Conservation (phyloP, 92 coral and sea anemone species). For the Siderastrea radians region DNA sequence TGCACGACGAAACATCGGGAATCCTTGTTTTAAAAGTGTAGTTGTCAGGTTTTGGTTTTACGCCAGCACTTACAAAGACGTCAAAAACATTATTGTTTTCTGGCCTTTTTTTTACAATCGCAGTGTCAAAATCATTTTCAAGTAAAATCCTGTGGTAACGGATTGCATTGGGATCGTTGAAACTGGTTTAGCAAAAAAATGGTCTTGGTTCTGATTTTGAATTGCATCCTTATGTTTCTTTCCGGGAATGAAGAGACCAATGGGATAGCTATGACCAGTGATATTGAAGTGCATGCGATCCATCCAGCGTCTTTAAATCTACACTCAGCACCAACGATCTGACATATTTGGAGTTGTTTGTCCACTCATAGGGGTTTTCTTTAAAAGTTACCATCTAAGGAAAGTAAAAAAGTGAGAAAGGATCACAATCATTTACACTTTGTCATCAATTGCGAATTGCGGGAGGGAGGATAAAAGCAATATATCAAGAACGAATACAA, state of each 20-base stretch:
- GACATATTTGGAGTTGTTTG: not conserved
- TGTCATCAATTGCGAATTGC: no score
- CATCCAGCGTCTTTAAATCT: not conserved
- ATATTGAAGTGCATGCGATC: not conserved
- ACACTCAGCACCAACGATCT: not conserved
- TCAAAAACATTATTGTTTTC: not conserved
- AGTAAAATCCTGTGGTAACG: not conserved
- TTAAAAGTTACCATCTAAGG: no score
- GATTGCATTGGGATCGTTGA: not conserved
- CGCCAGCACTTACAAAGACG: no score
- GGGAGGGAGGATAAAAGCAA: no score
- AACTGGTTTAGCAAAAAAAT: slow-evolving; percentile 7
- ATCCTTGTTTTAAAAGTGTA: slow-evolving; percentile 63
- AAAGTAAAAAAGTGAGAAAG: no score
- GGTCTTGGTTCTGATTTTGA: not conserved
- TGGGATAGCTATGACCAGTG: not conserved
- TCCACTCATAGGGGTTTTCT: no score
- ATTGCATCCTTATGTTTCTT: not conserved
- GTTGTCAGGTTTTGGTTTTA: slow-evolving; percentile 61
- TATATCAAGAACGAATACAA: no score
- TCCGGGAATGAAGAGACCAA: slow-evolving; percentile 11
- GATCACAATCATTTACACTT: no score
- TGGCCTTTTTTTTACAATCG: not conserved
- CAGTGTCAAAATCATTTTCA: slow-evolving; percentile 35
- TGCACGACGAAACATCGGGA: slow-evolving; percentile 65